phyloP scores from a whole-genome alignment of 2,888 invertebrate genomes.

The Leucophenga maculata region DNA sequence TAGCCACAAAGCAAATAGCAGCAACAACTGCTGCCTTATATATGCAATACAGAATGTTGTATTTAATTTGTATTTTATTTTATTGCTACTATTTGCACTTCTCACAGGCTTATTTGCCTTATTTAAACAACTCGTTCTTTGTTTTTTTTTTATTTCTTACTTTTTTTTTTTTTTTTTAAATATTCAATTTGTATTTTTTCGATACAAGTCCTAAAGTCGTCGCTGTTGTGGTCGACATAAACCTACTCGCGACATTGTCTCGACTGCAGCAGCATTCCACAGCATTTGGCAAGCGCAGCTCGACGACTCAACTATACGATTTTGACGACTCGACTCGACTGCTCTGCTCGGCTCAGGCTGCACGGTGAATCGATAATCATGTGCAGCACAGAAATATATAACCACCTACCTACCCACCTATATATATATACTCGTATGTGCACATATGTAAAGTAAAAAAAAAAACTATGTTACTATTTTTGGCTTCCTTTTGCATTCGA shows the following conservation, averaged over 20 bases:
- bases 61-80: neutral
- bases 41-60: constrained; percentile 15
- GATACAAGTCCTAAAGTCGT: neutral
- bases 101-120: constrained; percentile 6
- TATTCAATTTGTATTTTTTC: neutral
- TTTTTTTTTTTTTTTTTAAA: constrained; percentile 1
- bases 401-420: neutral
- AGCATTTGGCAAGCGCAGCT: neutral
- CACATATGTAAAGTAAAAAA: neutral
- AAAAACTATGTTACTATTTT: constrained; percentile 50
- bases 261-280: neutral
- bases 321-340: neutral
- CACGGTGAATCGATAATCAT: constrained; percentile 24
- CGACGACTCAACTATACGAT: neutral
- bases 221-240: neutral
- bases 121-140: constrained; percentile 8
- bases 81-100: constrained; percentile 18
- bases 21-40: constrained; percentile 24
- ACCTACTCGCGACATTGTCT: neutral
- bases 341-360: neutral
- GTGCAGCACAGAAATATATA: constrained; percentile 23
- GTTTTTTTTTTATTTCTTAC: neutral
- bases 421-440: neutral
- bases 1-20: neutral
- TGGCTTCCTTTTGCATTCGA: constrained; percentile 55